Base-by-base conservation (phyloP, 2,888 invertebrate genomes). In the Orthosia gothica region DNA sequence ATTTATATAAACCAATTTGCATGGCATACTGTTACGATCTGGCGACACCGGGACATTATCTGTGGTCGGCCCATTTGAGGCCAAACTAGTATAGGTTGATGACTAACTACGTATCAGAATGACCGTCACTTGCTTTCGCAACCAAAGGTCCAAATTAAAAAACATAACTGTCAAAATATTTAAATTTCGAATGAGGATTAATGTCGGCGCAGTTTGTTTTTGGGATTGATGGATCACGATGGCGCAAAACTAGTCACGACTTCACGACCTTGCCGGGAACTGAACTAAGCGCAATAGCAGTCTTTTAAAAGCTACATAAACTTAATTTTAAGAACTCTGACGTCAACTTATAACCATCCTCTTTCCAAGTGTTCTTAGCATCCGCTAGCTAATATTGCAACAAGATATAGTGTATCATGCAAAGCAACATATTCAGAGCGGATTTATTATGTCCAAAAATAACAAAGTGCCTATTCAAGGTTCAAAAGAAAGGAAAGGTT, bases 1-100 rank as follows among this genome's bases (percentile, higher is more conserved):
- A 84, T 88, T 90, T 89, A 89, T 88, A 86, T 88, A 88, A 89
- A 87, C 80, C 88, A 90, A 92, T 92, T 91, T 92, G 89, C 92
- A 91, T 91, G 86, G 90, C 88, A 87, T 91, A 88, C 76, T 75
- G 81, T 85, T 75, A 72, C 74, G 69, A 81, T 76, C 84, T 70
- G 84, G 86, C 85, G 87, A 87, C 87, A 87, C 77, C 47, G 58
- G 65, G 76, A 83, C 74, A 76, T 84, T 81, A 87, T 84, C 82
- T 76, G 79, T 49, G 74, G 68, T 64, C 70, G 58, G 84, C 66
- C 76, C 74, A 72, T 82, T 87, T 81, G 77, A 70, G 65, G 68
- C 70, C 40, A 68, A 74, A 64, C 76, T 84, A 69, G 76, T 77
- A 69, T 76, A 70, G 63, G 50, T 61, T 52, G 45, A 49, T 72